Conservation (phyloP, 2,113 vertebrate species). For the Pogona vitticeps region DNA sequence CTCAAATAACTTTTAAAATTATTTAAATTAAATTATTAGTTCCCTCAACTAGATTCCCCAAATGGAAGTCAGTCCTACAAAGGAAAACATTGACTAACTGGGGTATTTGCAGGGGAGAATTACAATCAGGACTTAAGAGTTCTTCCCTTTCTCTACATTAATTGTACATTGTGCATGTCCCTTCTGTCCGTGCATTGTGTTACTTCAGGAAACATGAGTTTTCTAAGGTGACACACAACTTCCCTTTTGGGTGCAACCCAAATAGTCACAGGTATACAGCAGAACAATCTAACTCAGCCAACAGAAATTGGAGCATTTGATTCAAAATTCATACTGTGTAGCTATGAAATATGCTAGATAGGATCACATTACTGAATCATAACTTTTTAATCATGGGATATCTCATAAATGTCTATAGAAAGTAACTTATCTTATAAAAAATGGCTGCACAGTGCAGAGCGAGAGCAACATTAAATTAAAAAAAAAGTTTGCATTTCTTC, state of each 20-base stretch:
- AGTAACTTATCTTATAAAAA: slow-evolving; percentile 3
- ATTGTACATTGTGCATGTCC: too few species aligned
- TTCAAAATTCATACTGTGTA: slow-evolving; percentile 34
- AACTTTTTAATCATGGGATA: background rate
- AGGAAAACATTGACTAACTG: background rate
- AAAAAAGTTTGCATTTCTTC: slow-evolving; percentile 11
- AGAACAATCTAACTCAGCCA: background rate
- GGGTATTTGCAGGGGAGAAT: background rate
- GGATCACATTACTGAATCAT: slow-evolving; percentile 18
- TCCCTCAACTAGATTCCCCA: background rate
- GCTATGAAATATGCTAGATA: slow-evolving; percentile 21
- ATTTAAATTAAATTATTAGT: background rate
- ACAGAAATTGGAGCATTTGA: background rate
- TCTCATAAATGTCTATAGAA: background rate
- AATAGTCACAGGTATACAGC: background rate
- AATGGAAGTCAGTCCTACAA: background rate
- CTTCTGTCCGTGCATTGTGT: background rate
- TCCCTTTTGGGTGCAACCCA: background rate
- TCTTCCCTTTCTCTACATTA: too few species aligned
- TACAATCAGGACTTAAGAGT: background rate
- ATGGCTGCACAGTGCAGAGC: background rate
- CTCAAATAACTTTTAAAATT: background rate
- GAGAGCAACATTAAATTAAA: slow-evolving; percentile 8
- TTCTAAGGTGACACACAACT: background rate
- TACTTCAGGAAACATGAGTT: background rate